Base-by-base conservation (phyloP, 2,113 vertebrate genomes). In the Amphiprion percula region DNA sequence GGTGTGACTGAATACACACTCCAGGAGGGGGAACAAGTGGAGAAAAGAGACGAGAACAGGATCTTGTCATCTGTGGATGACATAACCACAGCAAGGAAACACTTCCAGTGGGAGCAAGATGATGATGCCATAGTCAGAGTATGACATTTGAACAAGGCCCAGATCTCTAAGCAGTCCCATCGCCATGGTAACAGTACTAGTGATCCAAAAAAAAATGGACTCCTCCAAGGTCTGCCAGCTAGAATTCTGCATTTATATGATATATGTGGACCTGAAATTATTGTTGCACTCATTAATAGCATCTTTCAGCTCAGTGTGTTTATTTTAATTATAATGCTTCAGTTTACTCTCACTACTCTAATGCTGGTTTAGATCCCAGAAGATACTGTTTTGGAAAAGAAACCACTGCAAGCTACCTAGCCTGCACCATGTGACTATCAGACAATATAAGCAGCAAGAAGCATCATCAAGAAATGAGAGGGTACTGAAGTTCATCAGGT, bases 91-190 rank as follows among this genome's bases (percentile, higher is more conserved):
- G 60, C 55, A 39, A 39, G 33, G 59, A 64, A 81, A 79, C 69
- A 73, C 28, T 63, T 81, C 64, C 53, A 64, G 46, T 49, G 49
- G 62, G 70, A 85, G 59, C 26, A 47, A 4, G 14, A 66, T 49
- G 39, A 82, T 78, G 66, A 86, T 73, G 62, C 41, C 19, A 53
- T 10, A 58, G 64, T 62, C 14, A 23, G 85, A 70, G 52, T 56
- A 56, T 72, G 76, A 69, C 61, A 69, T 68, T 65, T 64, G 67
- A 73, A 76, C 56, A 77, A 68, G 81, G 28, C 52, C 68, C 50
- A 62, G 28, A 49, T 61, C 24, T 78, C 37, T 14, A 60, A 76
- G 23, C 56, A 44, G 60, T 41, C 39, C 50, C n/a, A 50, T 62
- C 17, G 24, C 16, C 62, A 68, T 80, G 59, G 56, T 73, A 74